phyloP scores from a whole-genome alignment of 2,888 invertebrate genomes.

The Parapristionchus giblindavisi region DNA sequence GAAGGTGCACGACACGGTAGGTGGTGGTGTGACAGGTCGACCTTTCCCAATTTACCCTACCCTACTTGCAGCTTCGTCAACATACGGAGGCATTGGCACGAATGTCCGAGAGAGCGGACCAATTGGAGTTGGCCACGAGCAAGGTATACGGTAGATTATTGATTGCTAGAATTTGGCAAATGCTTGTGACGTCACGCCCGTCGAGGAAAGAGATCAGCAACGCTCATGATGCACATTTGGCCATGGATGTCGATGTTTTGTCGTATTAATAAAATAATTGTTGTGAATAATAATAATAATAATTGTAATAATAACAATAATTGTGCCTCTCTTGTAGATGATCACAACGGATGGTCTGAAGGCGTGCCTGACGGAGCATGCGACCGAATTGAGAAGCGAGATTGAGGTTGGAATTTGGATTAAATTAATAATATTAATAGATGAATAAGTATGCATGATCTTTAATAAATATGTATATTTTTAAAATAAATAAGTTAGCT shows the following conservation, averaged over 20 bases:
- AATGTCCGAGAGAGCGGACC: not conserved
- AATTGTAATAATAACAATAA: not conserved
- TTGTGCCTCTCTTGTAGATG: not conserved
- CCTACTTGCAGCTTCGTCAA: not conserved
- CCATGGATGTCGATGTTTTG: not conserved
- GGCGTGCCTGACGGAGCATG: conserved; percentile 4
- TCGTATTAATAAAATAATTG: not conserved
- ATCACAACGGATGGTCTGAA: conserved; percentile 2
- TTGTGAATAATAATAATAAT: not conserved
- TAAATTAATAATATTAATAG: too few relatives aligned
- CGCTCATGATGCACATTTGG: not conserved
- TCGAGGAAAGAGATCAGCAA: not conserved
- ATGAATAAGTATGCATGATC: too few relatives aligned
- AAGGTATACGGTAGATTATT: conserved; percentile 20
- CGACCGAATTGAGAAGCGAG: conserved; percentile 3
- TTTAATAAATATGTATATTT: too few relatives aligned
- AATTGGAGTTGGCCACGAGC: conserved; percentile 6
- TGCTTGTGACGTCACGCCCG: not conserved
- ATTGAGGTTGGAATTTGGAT: too few relatives aligned
- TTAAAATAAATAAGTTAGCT: too few relatives aligned
- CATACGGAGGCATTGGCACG: not conserved
- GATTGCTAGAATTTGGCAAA: not conserved
- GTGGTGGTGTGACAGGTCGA: not conserved
- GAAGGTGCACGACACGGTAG: too few relatives aligned
- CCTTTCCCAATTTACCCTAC: not conserved